These are phyloP conservation scores for Brassicogethes aeneus DNA, from an alignment of 2,888 invertebrate species.

Conservation along the genomic window DNA sequence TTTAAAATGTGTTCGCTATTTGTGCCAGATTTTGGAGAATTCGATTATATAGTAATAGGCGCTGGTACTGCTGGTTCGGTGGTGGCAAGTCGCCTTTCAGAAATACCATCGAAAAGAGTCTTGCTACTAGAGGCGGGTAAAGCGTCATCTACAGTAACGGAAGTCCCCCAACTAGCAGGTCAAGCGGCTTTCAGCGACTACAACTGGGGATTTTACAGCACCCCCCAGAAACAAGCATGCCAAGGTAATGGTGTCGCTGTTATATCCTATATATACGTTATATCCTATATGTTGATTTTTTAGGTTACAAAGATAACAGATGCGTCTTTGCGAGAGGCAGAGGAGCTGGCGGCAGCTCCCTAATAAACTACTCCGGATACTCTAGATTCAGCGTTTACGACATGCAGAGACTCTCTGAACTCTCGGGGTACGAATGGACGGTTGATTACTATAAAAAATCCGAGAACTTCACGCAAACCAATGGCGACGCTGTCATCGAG, in stretches of 20 bases:
- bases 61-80: neutral
- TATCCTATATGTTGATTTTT: neutral
- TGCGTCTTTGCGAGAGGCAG: neutral
- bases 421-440: neutral
- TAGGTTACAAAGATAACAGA: neutral
- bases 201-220: neutral
- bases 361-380: neutral
- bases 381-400: neutral
- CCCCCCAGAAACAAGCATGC: neutral
- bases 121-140: neutral
- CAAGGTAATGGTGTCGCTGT: neutral
- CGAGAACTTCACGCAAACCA: neutral
- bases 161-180: neutral
- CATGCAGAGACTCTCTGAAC: neutral
- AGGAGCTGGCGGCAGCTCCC: neutral
- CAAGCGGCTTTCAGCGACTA: neutral
- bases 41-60: slow-evolving; percentile 1
- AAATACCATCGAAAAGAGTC: neutral
- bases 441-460: neutral
- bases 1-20: too few species aligned
- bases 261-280: too few species aligned
- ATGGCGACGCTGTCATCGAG: neutral
- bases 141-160: neutral
- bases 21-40: neutral
- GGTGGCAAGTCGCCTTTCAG: neutral